Evolutionary conservation across 2,888 invertebrate genomes (phyloP).

Genomic region (Ischnura elegans): DNA sequence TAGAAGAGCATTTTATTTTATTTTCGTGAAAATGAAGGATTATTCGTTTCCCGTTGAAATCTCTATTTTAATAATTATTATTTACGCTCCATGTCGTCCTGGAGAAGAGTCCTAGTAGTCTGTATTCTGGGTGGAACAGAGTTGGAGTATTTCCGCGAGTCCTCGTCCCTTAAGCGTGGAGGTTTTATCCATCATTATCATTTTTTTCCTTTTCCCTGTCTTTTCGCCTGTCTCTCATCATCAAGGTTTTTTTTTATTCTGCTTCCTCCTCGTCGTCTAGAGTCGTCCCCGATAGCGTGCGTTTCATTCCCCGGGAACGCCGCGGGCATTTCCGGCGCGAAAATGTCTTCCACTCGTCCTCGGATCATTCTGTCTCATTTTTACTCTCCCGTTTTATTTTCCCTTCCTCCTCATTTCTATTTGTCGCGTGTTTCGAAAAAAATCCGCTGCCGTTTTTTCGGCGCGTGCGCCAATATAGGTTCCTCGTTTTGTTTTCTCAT

Average conservation of each 20-base stretch:
- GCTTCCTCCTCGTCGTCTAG: neutral
- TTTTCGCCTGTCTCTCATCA: neutral
- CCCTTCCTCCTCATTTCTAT: neutral
- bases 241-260: neutral
- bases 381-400: neutral
- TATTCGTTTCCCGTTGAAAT: too few relatives aligned
- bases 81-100: too few relatives aligned
- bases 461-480: neutral
- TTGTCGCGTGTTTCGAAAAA: neutral
- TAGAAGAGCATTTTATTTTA: too few relatives aligned
- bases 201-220: neutral
- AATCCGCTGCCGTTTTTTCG: neutral
- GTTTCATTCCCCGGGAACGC: neutral
- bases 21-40: too few relatives aligned
- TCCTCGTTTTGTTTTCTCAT: neutral
- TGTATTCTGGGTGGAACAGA: neutral
- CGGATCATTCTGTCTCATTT: neutral
- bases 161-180: neutral
- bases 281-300: neutral
- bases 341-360: neutral
- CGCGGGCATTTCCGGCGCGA: constrained; percentile 22
- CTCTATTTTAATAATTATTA: too few relatives aligned
- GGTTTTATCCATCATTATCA: neutral
- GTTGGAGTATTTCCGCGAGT: neutral
- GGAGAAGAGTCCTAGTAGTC: too few relatives aligned